Evolutionary conservation across 1,140 invertebrate species (phyloP).

Genomic region (Pachyrhynchus sulphureomaculatus): DNA sequence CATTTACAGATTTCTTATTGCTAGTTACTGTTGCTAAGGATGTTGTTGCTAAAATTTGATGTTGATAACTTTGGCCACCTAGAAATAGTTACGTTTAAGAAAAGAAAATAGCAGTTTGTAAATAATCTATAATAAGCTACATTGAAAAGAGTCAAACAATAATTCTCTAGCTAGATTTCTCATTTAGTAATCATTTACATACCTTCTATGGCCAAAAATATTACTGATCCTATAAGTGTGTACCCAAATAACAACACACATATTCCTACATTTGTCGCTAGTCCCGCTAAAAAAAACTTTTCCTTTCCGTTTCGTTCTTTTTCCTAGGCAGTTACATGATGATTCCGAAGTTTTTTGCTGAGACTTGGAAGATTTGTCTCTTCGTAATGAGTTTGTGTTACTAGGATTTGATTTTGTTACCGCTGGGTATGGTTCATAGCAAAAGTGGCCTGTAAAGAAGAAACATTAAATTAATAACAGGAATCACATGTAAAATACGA

Average conservation of each 20-base stretch:
- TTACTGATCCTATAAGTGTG: conserved; percentile 86
- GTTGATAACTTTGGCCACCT: conserved; percentile 37
- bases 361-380: conserved; percentile 39
- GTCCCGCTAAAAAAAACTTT: conserved; percentile 67
- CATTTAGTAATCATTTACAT: too few species aligned
- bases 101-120: conserved; percentile 60
- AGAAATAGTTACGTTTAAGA: neutral
- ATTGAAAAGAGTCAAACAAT: too few species aligned
- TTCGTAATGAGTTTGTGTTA: conserved; percentile 55
- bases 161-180: too few species aligned
- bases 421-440: conserved; percentile 48
- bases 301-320: conserved; percentile 62
- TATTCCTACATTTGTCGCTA: conserved; percentile 85
- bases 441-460: conserved; percentile 38
- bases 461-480: too few species aligned
- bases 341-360: conserved; percentile 38
- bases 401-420: conserved; percentile 48
- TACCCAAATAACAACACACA: conserved; percentile 86
- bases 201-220: conserved; percentile 87
- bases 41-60: conserved; percentile 46
- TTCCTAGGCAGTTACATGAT: conserved; percentile 66
- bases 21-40: conserved; percentile 33
- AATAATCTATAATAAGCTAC: conserved; percentile 55
- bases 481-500: too few species aligned
- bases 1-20: conserved; percentile 36